Base-by-base conservation (phyloP, 2,113 vertebrate genomes). In the Ifrita kowaldi region DNA sequence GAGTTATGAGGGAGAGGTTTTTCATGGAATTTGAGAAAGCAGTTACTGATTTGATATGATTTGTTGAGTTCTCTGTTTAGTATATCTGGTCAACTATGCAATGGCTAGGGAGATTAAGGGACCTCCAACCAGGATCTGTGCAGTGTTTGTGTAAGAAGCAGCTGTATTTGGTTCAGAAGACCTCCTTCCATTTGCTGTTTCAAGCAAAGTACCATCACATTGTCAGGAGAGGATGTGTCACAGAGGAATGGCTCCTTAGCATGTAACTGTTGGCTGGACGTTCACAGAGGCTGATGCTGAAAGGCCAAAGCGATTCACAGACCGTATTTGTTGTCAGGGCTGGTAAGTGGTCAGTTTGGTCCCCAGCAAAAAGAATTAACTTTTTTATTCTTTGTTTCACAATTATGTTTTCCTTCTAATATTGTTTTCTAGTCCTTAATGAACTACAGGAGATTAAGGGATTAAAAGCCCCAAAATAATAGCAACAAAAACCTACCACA, bases 251-350 rank as follows among this genome's bases (percentile, higher is more conserved):
- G 9, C 37, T 89, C 33, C 37, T 84, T 41, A 28, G 9, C 6
- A 0, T 23, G 7, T 47, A 13, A 17, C 0, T 53, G 19, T 41
- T 84, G 59, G n/a, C 56, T 65, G 37, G 37, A 33, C 12, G 8
- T 18, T 79, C 57, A 33, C 49, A 60, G 44, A 42, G 13, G 9
- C 39, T 0, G 0, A 7, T 50, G 26, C 20, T 85, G 20, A 75
- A 82, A 49, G 24, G 46, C 10, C 22, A 49, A 33, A 64, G 59
- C 30, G 37, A 52, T 59, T 28, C 22, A 46, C 22, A 13, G 21
- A 32, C 44, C 18, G 3, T 59, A 53, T 27, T 53, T 47, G 3
- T 53, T 53, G 10, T 49, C 57, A 59, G 33, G 32, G 18, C 46
- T 79, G 33, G 13, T 35, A 57, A 62, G 63, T 49, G 8, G 8